These are phyloP conservation scores for Crossoptilon crossoptilon DNA, from an alignment of 2,797 vertebrate genomes.

Conservation along the genomic window DNA sequence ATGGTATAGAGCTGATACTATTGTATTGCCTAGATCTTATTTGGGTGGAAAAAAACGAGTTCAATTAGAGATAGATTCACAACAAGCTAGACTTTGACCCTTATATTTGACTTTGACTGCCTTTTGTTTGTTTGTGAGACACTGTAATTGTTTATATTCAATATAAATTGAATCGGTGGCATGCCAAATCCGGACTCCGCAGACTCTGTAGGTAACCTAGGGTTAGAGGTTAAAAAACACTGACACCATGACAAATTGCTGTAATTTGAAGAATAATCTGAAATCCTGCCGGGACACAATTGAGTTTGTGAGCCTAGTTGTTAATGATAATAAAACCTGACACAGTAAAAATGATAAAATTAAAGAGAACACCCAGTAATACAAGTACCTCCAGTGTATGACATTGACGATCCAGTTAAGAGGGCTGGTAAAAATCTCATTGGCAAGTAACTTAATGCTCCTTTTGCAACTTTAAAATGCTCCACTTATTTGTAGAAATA, in stretches of 20 bases:
- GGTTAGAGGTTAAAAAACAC: constrained; percentile 64
- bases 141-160: constrained; percentile 43
- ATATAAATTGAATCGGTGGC: constrained; percentile 42
- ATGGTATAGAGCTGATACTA: neutral
- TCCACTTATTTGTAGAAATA: neutral
- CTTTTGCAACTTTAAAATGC: neutral
- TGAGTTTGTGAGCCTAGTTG: constrained; percentile 41
- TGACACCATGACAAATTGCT: constrained; percentile 71
- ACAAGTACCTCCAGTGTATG: neutral
- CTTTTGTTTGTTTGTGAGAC: constrained; percentile 46
- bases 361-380: constrained; percentile 47
- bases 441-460: neutral
- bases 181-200: neutral
- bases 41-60: neutral
- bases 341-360: constrained; percentile 58
- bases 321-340: constrained; percentile 75
- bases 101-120: constrained; percentile 30
- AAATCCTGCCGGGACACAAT: constrained; percentile 59
- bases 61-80: neutral
- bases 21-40: neutral
- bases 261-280: constrained; percentile 71
- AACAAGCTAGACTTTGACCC: neutral
- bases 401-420: neutral
- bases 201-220: constrained; percentile 36
- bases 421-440: neutral